Conservation (phyloP, 2,888 invertebrate species). For the Idaea biselata region DNA sequence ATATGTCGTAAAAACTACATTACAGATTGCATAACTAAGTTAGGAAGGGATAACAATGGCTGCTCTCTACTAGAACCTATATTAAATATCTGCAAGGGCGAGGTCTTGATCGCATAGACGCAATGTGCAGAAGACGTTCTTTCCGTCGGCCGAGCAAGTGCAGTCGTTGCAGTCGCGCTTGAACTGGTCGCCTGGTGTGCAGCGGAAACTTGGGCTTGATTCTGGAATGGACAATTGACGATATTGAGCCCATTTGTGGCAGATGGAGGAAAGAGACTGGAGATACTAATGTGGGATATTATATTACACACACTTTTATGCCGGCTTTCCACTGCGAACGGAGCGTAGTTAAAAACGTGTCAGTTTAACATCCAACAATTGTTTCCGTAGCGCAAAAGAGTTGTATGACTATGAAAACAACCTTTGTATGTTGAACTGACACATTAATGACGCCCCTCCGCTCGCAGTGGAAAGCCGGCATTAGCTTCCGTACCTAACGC, state of each 20-base stretch:
- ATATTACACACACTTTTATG: too few species aligned
- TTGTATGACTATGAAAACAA: too few species aligned
- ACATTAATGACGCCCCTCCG: too few species aligned
- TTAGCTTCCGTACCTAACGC: too few species aligned
- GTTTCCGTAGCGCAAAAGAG: too few species aligned
- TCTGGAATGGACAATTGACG: constrained; percentile 31
- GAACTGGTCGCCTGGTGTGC: constrained; percentile 73
- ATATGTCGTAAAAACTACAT: too few species aligned
- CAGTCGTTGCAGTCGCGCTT: constrained; percentile 75
- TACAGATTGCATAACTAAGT: not conserved
- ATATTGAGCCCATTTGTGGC: not conserved
- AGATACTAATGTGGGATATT: not conserved
- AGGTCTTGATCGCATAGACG: constrained; percentile 52
- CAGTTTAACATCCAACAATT: too few species aligned
- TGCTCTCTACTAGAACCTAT: not conserved
- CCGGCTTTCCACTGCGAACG: too few species aligned
- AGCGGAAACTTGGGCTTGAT: constrained; percentile 64
- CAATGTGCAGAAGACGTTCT: constrained; percentile 68
- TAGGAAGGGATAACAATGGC: not conserved
- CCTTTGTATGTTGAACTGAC: too few species aligned
- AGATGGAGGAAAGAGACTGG: not conserved
- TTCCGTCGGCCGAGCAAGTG: constrained; percentile 72
- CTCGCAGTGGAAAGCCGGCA: too few species aligned
- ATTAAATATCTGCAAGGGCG: not conserved
- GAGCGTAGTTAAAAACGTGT: too few species aligned